These are phyloP conservation scores for Promerops cafer DNA, from an alignment of 2,113 vertebrate species.

Conservation along the genomic window DNA sequence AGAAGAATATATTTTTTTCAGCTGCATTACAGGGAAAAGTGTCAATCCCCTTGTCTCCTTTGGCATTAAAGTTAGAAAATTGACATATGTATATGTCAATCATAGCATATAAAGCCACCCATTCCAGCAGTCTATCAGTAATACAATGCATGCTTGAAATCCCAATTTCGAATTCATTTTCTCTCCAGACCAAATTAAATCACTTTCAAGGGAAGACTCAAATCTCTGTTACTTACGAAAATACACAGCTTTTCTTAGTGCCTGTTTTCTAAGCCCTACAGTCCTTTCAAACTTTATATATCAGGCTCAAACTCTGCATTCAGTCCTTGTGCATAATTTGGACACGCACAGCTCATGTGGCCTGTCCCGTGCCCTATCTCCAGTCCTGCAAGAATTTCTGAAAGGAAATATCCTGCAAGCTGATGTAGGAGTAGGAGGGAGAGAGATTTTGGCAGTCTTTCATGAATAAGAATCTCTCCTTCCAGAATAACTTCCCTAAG, in stretches of 20 bases:
- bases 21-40: background rate
- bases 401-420: background rate
- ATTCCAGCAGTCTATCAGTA: background rate
- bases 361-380: background rate
- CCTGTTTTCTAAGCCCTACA: background rate
- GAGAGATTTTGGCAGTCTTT: background rate
- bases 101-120: background rate
- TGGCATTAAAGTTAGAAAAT: background rate
- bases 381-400: background rate
- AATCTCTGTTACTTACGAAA: background rate
- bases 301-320: background rate
- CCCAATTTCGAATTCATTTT: background rate
- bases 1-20: background rate
- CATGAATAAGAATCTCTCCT: background rate
- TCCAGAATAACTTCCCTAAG: background rate
- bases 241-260: background rate
- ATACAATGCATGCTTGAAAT: background rate
- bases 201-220: background rate
- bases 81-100: background rate
- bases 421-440: background rate
- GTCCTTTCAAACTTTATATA: background rate
- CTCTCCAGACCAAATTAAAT: background rate
- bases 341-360: accelerated
- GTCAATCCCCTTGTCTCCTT: background rate
- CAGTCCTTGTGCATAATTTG: background rate